Percentiles rank a stretch among this genome's conserved stretches.
These are phyloP conservation scores for Ladona fulva DNA, from an alignment of 1,140 invertebrate species.

Conservation along the genomic window DNA sequence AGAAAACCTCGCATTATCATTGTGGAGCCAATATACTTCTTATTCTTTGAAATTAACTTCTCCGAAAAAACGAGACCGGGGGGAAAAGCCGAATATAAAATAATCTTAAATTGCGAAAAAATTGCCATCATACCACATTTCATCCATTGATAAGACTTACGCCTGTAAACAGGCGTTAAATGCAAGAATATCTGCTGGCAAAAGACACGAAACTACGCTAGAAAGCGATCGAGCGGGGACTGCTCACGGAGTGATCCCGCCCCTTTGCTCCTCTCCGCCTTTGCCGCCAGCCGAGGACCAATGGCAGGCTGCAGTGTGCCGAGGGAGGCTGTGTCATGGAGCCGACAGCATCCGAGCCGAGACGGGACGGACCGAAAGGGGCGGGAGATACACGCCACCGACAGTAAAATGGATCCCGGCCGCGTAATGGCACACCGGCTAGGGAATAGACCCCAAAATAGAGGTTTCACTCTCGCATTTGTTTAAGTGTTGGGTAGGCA, in stretches of 20 bases:
- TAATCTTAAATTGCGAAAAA: no score
- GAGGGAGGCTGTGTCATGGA: background rate
- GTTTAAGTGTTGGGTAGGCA: background rate
- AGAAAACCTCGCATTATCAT: no score
- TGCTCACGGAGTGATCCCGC: background rate
- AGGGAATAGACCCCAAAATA: background rate
- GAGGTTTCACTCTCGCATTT: background rate
- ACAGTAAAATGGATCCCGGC: conserved; percentile 9
- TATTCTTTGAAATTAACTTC: no score
- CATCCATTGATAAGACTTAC: no score
- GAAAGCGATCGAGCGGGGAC: background rate
- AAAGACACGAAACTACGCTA: background rate
- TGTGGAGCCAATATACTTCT: no score
- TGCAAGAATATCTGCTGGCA: no score
- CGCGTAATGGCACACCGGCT: background rate
- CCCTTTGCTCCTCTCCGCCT: background rate
- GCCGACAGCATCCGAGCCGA: background rate
- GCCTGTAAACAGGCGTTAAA: no score
- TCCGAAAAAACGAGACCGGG: no score
- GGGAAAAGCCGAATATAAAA: no score
- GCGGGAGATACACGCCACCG: background rate
- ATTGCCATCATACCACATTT: no score
- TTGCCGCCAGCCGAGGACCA: background rate
- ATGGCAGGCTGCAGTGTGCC: background rate
- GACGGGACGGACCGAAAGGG: background rate